Conservation (phyloP, 2,113 vertebrate genomes). For the Diphyllodes magnificus region DNA sequence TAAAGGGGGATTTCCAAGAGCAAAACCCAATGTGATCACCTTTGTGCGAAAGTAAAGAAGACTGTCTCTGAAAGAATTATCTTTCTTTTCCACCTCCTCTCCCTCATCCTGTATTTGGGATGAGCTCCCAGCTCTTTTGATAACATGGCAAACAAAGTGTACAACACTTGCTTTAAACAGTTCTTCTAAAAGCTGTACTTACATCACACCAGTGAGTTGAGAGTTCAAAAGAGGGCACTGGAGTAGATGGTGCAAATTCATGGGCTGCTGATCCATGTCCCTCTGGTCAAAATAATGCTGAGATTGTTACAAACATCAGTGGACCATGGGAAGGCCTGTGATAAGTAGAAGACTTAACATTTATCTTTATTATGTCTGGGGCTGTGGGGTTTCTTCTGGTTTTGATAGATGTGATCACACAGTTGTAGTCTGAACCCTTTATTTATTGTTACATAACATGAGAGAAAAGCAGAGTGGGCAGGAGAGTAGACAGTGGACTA, state of each 20-base stretch:
- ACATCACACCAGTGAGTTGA: not conserved
- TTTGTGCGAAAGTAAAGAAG: not conserved
- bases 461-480: not conserved
- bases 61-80: not conserved
- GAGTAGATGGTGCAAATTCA: not conserved
- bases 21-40: not conserved
- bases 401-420: not conserved
- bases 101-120: not conserved
- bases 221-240: not conserved
- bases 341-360: not conserved
- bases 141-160: not conserved
- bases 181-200: not conserved
- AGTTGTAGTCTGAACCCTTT: not conserved
- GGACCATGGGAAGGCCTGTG: not conserved
- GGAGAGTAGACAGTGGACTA: no score
- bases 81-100: not conserved
- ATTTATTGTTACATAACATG: not conserved
- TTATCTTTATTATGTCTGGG: not conserved
- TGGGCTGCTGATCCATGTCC: not conserved
- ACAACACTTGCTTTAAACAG: not conserved
- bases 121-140: not conserved
- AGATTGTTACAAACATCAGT: not conserved
- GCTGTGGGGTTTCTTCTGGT: not conserved
- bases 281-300: not conserved
- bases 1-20: not conserved